These are phyloP conservation scores for Sebastes reedi DNA, from an alignment of 2,797 vertebrate species.

Conservation along the genomic window DNA sequence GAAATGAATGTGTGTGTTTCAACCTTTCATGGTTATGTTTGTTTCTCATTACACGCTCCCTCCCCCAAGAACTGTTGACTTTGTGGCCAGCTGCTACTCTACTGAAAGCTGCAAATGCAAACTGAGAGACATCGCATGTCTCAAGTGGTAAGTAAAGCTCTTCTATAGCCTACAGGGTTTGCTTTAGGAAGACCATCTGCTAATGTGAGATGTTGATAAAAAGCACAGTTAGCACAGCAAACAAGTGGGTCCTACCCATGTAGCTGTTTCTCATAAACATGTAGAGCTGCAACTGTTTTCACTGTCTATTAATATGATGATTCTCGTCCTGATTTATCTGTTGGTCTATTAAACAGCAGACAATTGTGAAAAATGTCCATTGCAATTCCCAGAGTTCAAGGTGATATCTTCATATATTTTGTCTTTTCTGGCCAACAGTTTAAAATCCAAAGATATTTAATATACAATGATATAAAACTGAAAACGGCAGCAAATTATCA, in stretches of 20 bases:
- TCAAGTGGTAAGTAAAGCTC: constrained; percentile 90
- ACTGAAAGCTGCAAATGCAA: constrained; percentile 96
- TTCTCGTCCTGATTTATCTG: neutral
- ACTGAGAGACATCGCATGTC: constrained; percentile 94
- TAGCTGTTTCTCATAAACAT: neutral
- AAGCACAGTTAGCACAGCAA: constrained; percentile 2
- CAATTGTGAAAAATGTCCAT: fast-evolving
- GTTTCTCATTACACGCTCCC: constrained; percentile 35
- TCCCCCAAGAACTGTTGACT: constrained; percentile 89
- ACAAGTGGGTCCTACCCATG: neutral
- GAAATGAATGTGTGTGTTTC: neutral
- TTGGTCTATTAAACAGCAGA: neutral
- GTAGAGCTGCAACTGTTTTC: neutral
- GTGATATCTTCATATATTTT: too few species aligned
- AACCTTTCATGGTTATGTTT: constrained; percentile 25
- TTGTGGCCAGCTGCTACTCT: constrained; percentile 95
- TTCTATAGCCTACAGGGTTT: constrained; percentile 22
- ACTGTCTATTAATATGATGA: neutral
- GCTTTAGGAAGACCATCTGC: constrained; percentile 39
- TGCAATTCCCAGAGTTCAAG: neutral
- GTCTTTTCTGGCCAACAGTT: neutral
- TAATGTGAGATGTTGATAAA: neutral
- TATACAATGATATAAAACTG: neutral
- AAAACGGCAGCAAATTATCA: neutral
- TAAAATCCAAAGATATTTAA: neutral